Evolutionary conservation across 1,140 invertebrate species (phyloP), one percentile per base, ranked within the genome.

Genomic region (Bombus difficillimus): DNA sequence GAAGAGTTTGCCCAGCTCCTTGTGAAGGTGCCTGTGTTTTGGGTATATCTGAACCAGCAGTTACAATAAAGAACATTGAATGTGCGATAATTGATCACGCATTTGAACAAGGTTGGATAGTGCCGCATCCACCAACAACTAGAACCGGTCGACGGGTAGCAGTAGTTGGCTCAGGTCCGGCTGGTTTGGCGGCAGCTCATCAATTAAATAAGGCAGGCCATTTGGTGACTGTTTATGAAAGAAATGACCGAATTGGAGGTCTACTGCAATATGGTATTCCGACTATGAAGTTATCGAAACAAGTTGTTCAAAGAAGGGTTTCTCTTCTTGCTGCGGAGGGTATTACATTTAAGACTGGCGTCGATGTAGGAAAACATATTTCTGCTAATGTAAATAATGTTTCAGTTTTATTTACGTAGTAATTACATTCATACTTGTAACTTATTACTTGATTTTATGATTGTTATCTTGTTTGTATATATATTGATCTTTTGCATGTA

Each of bases 11-110:
- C 94, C 99, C 99, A 22, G 99, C 99, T 28, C 99, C 99, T 8
- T 99, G 99, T 95, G 99, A 99, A 96, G 99, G 98, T 71, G 98
- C 99, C 5, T 99, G 99, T 95, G 99, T 99, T 32, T 94, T 99
- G 76, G 99, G 98, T 53, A 99, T 99, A 92, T 98, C 98, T 71
- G 98, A 98, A 91, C 98, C 98, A 8, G 96, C 99, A 18, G 99
- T 99, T 3, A 99, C 99, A 53, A 99, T 99, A 92, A 99, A 99
- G 94, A 99, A 99, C 93, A 99, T 99, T 90, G 99, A 99, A 96
- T 99, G 99, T 94, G 97, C 99, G 39, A 99, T 99, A 92, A 99
- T 99, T 91, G 99, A 99, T 95, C 97, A 99, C 95, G 99, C 98
- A 22, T 99, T 99, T 95, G 98, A 99, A 89, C 97, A 98, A 95